phyloP scores from a whole-genome alignment of 1,140 invertebrate species.

The Pseudomyrmex sp. region DNA sequence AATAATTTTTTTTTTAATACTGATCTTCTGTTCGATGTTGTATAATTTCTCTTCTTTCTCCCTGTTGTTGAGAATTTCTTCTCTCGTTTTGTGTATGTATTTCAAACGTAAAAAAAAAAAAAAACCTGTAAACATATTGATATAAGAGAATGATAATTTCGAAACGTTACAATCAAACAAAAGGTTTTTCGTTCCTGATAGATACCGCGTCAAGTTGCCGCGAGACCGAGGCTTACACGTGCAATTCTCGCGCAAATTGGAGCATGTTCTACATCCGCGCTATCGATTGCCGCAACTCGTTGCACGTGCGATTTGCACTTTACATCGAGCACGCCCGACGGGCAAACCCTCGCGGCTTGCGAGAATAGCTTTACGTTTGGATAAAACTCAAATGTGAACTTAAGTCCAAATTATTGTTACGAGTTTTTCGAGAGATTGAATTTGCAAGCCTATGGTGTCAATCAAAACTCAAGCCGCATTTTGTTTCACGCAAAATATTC shows the following conservation, averaged over 20 bases:
- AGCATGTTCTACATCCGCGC: conserved; percentile 51
- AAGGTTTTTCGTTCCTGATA: neutral
- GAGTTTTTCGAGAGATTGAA: neutral
- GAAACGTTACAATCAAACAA: neutral
- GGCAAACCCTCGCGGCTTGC: conserved; percentile 30
- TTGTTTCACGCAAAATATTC: neutral
- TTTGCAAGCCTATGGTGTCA: neutral
- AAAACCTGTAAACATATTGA: conserved; percentile 6
- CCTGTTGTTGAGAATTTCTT: neutral
- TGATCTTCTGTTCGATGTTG: neutral
- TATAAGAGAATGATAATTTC: neutral
- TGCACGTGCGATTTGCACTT: conserved; percentile 49
- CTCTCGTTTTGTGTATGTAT: neutral
- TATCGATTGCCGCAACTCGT: conserved; percentile 58
- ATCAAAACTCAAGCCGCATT: neutral
- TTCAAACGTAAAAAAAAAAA: neutral
- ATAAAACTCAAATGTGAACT: conserved; percentile 2
- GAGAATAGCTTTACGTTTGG: conserved; percentile 5
- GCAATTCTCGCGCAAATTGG: conserved; percentile 54
- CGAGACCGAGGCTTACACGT: conserved; percentile 34
- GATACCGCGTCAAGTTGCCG: neutral
- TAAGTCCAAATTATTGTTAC: conserved; percentile 9
- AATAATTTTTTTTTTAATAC: neutral
- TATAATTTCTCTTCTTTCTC: neutral
- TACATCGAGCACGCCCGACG: conserved; percentile 3